Base-by-base conservation (phyloP, 2,797 vertebrate species). In the Cyclura pinguis region DNA sequence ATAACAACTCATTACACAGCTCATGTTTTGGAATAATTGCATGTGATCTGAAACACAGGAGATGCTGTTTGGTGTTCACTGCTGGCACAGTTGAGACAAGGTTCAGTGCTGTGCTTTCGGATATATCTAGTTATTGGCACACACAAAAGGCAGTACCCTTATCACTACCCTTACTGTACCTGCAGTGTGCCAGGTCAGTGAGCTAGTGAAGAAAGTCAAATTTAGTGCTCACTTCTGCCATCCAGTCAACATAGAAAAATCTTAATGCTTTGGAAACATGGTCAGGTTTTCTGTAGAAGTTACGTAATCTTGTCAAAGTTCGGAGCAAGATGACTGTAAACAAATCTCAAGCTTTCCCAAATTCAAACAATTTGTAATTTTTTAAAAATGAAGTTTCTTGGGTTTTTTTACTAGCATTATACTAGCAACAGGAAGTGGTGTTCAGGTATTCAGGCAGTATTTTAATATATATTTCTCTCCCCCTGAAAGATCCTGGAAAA, bases 231-330 rank as follows among this genome's bases (percentile, higher is more conserved):
- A 69, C 47, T 72, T 85, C 47, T 50, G 7, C 32, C 83, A 73
- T 6, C 47, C 18, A 47, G 29, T 67, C n/a, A n/a, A 80, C 24
- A 35, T 12, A 80, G 82, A 84, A 32, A 69, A 29, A 32, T 12
- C 67, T 52, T n/a, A 55, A 52, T 85, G 67, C 38, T 88, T 38
- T 82, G 24, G 5, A 82, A 88, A 88, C 7, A 82, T 73, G 52
- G 24, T 57, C 12, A 29, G 24, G 24, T 20, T 22, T 82, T 88
- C 35, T 47, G 52, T 64, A n/a, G 57, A 86, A 62, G 6, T 50
- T 67, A 50, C 38, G 27, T 50, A 38, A 2, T 18, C 2, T 38
- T 38, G 20, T 83, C 6, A 24, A 8, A 35, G 18, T 87, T 78
- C 38, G 50, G 32, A 80, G 77, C 62, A 81, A 72, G 78, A 8